phyloP scores from a whole-genome alignment of 2,113 vertebrate species.

The Chaetops frenatus region DNA sequence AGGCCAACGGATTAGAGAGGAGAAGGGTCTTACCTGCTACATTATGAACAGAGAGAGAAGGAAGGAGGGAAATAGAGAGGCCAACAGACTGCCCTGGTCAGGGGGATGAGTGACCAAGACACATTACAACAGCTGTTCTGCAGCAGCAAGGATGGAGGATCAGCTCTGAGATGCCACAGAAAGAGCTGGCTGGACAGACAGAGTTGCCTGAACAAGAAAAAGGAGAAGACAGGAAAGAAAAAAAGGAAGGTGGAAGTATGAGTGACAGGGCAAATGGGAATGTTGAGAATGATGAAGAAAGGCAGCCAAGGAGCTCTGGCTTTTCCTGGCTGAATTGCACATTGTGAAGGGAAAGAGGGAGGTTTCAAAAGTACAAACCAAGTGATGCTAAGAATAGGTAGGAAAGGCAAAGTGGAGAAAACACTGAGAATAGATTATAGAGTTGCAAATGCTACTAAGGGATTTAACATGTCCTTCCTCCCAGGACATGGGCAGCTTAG shows the following conservation, averaged over 20 bases:
- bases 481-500: neutral
- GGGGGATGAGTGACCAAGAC: neutral
- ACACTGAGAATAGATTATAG: neutral
- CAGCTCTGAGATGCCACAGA: neutral
- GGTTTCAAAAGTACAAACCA: neutral
- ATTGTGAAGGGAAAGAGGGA: neutral
- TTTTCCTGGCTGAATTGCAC: neutral
- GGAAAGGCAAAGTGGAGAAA: neutral
- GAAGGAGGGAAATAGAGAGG: neutral
- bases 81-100: neutral
- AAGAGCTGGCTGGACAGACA: neutral
- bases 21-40: neutral
- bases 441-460: neutral
- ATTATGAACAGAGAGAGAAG: constrained; percentile 1
- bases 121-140: neutral
- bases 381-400: neutral
- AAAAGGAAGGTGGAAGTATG: neutral
- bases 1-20: neutral
- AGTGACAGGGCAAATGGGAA: neutral
- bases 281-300: neutral
- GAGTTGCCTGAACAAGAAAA: neutral
- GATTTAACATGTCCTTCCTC: neutral
- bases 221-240: constrained; percentile 17
- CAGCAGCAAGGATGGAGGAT: neutral
- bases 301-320: neutral